phyloP scores from a whole-genome alignment of 2,888 invertebrate genomes.

The Glyphotaelius pellucidus region DNA sequence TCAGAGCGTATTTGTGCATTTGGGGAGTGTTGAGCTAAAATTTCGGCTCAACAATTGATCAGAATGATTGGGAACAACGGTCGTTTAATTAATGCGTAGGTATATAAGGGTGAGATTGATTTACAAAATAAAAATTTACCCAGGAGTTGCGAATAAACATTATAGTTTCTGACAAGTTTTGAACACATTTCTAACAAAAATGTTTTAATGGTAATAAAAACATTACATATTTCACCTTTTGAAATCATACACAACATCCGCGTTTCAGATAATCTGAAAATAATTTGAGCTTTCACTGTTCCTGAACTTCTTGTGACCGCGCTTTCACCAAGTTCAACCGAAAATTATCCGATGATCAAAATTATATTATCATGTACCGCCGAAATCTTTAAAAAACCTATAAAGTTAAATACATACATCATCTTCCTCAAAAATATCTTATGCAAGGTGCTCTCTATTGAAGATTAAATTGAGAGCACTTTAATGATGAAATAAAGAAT shows the following conservation, averaged over 20 bases:
- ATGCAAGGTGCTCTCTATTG: background rate
- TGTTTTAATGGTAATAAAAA: background rate
- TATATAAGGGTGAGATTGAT: too few species aligned
- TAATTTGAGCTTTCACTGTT: background rate
- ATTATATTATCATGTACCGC: background rate
- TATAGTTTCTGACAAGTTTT: background rate
- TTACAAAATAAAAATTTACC: too few species aligned
- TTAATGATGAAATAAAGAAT: too few species aligned
- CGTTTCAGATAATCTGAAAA: background rate
- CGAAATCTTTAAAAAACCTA: background rate
- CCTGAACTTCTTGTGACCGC: background rate
- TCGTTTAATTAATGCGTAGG: too few species aligned
- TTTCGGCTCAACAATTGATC: too few species aligned
- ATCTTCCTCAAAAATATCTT: background rate
- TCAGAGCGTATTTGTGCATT: too few species aligned
- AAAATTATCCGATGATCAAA: background rate
- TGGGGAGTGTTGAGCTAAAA: too few species aligned
- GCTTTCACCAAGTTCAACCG: background rate
- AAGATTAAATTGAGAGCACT: too few species aligned
- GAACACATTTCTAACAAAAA: background rate
- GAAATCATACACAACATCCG: background rate
- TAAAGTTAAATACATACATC: background rate
- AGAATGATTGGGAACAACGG: too few species aligned
- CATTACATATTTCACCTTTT: background rate
- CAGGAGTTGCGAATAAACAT: too few species aligned